Percentiles rank a stretch among this genome's conserved stretches.
Conservation (phyloP, 2,888 invertebrate genomes). For the Cantharis flavilabris region DNA sequence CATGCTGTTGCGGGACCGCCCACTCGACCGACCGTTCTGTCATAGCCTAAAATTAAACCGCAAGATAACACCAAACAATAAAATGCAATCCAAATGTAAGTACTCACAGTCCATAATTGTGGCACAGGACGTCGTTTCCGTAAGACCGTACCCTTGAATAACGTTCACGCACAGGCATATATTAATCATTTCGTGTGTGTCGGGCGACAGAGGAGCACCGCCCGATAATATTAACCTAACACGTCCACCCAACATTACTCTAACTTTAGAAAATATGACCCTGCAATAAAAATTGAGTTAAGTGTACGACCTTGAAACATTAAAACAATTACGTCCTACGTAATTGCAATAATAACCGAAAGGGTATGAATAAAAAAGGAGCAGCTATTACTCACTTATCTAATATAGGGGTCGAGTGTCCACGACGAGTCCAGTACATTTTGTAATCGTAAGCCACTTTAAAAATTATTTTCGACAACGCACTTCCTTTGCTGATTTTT, state of each 20-base stretch:
- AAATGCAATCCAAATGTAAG: constrained; percentile 28
- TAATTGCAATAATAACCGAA: constrained; percentile 1
- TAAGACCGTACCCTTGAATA: constrained; percentile 94
- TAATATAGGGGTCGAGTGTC: constrained; percentile 80
- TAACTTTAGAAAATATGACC: constrained; percentile 61
- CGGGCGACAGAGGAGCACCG: constrained; percentile 93
- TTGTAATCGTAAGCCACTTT: constrained; percentile 95
- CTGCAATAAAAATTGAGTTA: constrained; percentile 48
- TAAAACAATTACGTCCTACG: constrained; percentile 16
- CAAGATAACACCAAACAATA: neutral
- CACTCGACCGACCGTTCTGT: constrained; percentile 72
- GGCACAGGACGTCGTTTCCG: constrained; percentile 95
- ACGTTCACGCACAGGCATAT: constrained; percentile 89
- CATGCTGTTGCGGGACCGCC: constrained; percentile 86
- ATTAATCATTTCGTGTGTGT: constrained; percentile 93
- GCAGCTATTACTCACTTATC: constrained; percentile 58
- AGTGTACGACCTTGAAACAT: constrained; percentile 5
- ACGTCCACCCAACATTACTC: constrained; percentile 80
- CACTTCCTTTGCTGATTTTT: constrained; percentile 83
- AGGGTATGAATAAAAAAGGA: constrained; percentile 14
- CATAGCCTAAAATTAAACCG: constrained; percentile 52
- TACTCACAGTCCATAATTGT: constrained; percentile 77
- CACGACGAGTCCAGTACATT: constrained; percentile 78
- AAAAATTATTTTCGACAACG: constrained; percentile 82
- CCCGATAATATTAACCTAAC: constrained; percentile 89